Conservation (phyloP, 2,113 vertebrate species). For the Catharus minimus region DNA sequence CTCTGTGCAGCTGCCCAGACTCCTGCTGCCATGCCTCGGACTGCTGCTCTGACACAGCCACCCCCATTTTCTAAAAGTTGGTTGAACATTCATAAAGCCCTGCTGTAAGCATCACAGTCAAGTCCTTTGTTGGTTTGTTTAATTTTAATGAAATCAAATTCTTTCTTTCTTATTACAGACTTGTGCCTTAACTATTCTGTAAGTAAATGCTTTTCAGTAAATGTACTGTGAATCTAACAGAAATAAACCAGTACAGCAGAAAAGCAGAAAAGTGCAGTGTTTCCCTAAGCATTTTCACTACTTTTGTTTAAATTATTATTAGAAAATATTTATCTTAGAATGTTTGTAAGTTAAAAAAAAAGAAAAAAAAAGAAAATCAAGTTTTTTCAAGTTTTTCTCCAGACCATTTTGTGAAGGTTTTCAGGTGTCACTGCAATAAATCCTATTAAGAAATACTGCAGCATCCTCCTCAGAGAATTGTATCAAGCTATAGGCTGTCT, state of each 20-base stretch:
- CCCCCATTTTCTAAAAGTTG: background rate
- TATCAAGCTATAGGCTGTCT: background rate
- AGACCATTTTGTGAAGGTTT: background rate
- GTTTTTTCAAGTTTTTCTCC: background rate
- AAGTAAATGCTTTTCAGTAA: background rate
- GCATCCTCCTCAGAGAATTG: fast-evolving
- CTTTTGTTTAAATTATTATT: background rate
- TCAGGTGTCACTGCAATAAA: background rate
- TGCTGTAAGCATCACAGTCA: background rate
- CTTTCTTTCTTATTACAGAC: background rate
- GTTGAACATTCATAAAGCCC: background rate
- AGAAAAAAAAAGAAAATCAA: background rate
- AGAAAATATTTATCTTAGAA: background rate
- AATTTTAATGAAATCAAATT: background rate
- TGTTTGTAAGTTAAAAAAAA: background rate
- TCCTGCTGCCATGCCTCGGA: background rate
- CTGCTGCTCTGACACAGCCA: background rate
- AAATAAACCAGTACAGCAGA: background rate
- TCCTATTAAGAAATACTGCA: background rate
- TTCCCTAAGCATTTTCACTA: background rate
- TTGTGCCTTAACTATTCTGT: background rate
- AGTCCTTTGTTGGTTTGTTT: background rate
- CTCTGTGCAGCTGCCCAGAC: background rate
- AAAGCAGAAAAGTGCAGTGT: background rate
- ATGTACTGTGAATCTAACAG: background rate